Evolutionary conservation across 2,888 invertebrate genomes (phyloP).

Genomic region (Chouioia cunea): DNA sequence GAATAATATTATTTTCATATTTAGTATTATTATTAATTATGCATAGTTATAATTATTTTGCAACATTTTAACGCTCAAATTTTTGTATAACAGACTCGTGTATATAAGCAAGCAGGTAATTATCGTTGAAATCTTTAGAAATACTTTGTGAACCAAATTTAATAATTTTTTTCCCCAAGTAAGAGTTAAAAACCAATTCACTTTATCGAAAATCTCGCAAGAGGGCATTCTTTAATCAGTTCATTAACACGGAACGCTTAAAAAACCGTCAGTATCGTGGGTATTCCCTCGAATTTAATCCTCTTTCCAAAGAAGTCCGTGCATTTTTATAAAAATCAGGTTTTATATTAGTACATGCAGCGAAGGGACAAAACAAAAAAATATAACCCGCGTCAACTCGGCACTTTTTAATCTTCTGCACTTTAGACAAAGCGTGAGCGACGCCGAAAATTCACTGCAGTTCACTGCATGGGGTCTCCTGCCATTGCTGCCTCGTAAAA

Average conservation of each 20-base stretch:
- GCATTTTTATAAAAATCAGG: constrained; percentile 11
- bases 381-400: constrained; percentile 18
- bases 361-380: constrained; percentile 2
- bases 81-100: too few relatives aligned
- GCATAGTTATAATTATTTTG: too few relatives aligned
- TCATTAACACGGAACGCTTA: constrained; percentile 21
- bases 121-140: not conserved
- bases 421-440: constrained; percentile 33
- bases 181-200: constrained; percentile 6
- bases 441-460: constrained; percentile 8
- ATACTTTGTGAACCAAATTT: constrained; percentile 8
- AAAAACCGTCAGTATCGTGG: not conserved
- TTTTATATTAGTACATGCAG: constrained; percentile 15
- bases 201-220: constrained; percentile 4
- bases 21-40: too few relatives aligned
- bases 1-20: too few relatives aligned
- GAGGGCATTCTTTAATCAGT: constrained; percentile 20
- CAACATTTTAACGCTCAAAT: too few relatives aligned
- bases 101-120: too few relatives aligned
- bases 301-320: not conserved
- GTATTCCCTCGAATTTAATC: not conserved
- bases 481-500: not conserved
- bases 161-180: not conserved
- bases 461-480: constrained; percentile 35
- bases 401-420: constrained; percentile 35